phyloP scores from a whole-genome alignment of 2,888 invertebrate species.

The Diabrotica balteata region DNA sequence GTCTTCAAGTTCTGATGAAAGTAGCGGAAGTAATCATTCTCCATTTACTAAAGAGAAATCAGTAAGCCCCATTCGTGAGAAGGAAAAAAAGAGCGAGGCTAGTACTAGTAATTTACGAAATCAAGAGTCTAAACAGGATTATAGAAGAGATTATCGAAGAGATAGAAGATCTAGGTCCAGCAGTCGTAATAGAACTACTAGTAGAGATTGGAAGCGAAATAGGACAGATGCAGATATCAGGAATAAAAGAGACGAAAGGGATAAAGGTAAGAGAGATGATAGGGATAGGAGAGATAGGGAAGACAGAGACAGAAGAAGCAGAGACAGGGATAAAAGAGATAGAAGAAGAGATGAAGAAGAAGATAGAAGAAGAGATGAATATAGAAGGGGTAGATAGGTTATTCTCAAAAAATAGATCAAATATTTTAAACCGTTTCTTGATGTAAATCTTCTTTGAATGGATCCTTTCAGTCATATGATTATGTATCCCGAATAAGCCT shows the following conservation, averaged over 20 bases:
- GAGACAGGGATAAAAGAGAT: too few species aligned
- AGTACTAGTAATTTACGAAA: constrained; percentile 21
- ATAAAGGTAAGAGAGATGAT: constrained; percentile 31
- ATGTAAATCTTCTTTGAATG: too few species aligned
- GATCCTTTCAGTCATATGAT: too few species aligned
- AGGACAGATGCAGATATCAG: constrained; percentile 11
- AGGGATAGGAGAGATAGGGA: not conserved
- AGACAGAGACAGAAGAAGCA: too few species aligned
- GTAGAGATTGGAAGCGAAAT: constrained; percentile 27
- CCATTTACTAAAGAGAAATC: constrained; percentile 23
- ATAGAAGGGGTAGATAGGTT: too few species aligned
- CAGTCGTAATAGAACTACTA: constrained; percentile 21
- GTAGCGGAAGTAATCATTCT: constrained; percentile 36
- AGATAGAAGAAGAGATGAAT: too few species aligned
- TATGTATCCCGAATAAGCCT: too few species aligned
- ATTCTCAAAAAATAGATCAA: too few species aligned
- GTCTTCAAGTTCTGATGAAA: constrained; percentile 60
- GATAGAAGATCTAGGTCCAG: constrained; percentile 16
- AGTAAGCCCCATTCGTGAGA: constrained; percentile 33
- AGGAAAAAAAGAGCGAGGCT: constrained; percentile 20
- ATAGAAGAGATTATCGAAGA: constrained; percentile 27
- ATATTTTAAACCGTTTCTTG: too few species aligned
- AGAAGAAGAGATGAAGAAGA: too few species aligned
- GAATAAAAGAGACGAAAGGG: constrained; percentile 33
- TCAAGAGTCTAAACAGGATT: constrained; percentile 28